Evolutionary conservation across 2,797 vertebrate genomes (phyloP).

Genomic region (Takifugu rubripes): DNA sequence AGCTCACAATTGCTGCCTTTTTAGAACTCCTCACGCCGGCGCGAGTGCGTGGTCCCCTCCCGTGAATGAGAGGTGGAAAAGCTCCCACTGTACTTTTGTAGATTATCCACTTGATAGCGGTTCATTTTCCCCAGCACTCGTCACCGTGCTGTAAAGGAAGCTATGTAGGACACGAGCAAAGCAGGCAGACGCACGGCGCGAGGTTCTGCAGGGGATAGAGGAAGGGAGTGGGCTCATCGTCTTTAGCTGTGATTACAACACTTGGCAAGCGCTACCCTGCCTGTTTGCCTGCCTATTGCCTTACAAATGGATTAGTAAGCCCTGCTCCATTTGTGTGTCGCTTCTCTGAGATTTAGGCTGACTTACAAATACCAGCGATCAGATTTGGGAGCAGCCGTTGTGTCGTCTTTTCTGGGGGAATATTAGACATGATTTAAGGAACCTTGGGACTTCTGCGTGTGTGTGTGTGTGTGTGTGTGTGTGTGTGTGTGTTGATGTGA

Average conservation of each 20-base stretch:
- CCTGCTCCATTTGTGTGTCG: slow-evolving; percentile 68
- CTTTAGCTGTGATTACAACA: slow-evolving; percentile 76
- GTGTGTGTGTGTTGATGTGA: slow-evolving; percentile 4
- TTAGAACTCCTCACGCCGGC: slow-evolving; percentile 55
- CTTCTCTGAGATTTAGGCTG: slow-evolving; percentile 67
- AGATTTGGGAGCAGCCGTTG: slow-evolving; percentile 68
- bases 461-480: neutral
- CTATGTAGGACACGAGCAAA: slow-evolving; percentile 68
- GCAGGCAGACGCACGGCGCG: slow-evolving; percentile 26
- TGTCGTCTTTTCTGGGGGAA: slow-evolving; percentile 47
- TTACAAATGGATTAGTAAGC: slow-evolving; percentile 76
- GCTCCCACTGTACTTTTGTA: slow-evolving; percentile 69
- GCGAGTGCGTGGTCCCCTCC: slow-evolving; percentile 65
- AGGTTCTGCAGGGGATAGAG: slow-evolving; percentile 44
- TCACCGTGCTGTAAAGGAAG: slow-evolving; percentile 64
- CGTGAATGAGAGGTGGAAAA: slow-evolving; percentile 70
- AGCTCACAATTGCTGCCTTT: slow-evolving; percentile 73
- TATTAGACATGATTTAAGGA: slow-evolving; percentile 50
- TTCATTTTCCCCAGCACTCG: slow-evolving; percentile 66
- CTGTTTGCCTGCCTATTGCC: slow-evolving; percentile 74
- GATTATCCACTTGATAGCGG: slow-evolving; percentile 73
- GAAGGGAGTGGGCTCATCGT: slow-evolving; percentile 74
- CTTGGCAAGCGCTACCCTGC: slow-evolving; percentile 71
- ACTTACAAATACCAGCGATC: slow-evolving; percentile 74
- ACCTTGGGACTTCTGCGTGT: slow-evolving; percentile 5